Percentiles rank a stretch among this genome's conserved stretches.
These are phyloP conservation scores for Excalfactoria chinensis DNA, from an alignment of 2,113 vertebrate genomes.

Conservation along the genomic window DNA sequence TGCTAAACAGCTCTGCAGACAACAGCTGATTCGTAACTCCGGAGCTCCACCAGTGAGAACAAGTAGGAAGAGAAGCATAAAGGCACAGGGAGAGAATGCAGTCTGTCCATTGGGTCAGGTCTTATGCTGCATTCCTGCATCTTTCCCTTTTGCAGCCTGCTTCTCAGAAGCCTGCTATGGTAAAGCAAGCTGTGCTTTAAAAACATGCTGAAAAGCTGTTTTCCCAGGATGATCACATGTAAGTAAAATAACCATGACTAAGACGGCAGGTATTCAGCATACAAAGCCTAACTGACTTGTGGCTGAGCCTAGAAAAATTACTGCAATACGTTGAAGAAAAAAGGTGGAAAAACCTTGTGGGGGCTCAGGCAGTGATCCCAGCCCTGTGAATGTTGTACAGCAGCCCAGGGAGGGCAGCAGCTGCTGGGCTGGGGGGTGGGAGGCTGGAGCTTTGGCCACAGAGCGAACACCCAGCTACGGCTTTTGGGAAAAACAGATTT, in stretches of 20 bases:
- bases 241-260: neutral
- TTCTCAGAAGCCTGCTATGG: neutral
- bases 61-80: neutral
- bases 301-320: neutral
- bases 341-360: neutral
- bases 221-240: neutral
- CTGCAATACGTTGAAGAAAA: neutral
- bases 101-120: neutral
- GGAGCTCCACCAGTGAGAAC: neutral
- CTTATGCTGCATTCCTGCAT: neutral
- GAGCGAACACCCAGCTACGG: neutral
- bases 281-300: neutral
- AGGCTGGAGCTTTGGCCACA: neutral
- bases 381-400: accelerated
- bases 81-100: neutral
- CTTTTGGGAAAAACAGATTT: neutral
- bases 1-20: neutral
- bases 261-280: neutral
- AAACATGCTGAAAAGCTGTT: neutral
- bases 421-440: accelerated
- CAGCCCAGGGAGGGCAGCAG: accelerated
- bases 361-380: neutral
- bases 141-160: neutral
- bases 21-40: neutral
- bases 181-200: neutral